Evolutionary conservation across 1,140 invertebrate genomes (phyloP), one percentile per base, ranked within the genome.

Genomic region (Temnothorax curvispinosus): DNA sequence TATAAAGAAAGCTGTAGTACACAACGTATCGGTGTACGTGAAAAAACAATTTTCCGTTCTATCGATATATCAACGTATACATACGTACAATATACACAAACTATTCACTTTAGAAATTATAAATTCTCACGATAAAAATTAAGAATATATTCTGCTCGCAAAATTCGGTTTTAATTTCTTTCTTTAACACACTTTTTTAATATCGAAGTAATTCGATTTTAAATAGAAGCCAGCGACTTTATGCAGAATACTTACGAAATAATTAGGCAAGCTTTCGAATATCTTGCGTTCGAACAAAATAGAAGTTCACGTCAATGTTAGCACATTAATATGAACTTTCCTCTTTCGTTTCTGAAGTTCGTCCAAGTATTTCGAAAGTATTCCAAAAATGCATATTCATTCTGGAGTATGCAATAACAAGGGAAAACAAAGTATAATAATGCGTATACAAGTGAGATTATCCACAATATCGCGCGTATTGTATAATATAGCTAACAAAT

Each of bases 1-100:
- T 93, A 87, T 93, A 87, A 93, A 93, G 86, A 94, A 92, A 94
- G 93, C 91, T 93, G 91, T 87, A 89, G 90, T 92, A 89, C 89
- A 91, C 90, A 91, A 89, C 67, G 71, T 90, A 87, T 80, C 71
- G 74, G 91, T 91, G 91, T 91, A 81, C 50, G 89, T 89, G 90
- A 92, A 90, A 27, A 82, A 93, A 71, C 76, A 91, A 91, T 91
- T 85, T 64, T 87, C 90, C 88, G 50, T 69, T 90, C 87, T 88
- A 89, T 85, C 81, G 80, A 91, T 91, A 84, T 84, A 84, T 75
- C 69, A 84, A 84, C 41, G 44, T 82, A 80, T 52, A 81, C 50
- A 35, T 69, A 65, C n/a, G 38, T 52, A 67, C 58, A 82, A 75
- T 75, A 84, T 60, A 35, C 54, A 90, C 74, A 91, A 91, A 80